These are phyloP conservation scores for Andrena camellia DNA, from an alignment of 2,888 invertebrate species.

Conservation along the genomic window DNA sequence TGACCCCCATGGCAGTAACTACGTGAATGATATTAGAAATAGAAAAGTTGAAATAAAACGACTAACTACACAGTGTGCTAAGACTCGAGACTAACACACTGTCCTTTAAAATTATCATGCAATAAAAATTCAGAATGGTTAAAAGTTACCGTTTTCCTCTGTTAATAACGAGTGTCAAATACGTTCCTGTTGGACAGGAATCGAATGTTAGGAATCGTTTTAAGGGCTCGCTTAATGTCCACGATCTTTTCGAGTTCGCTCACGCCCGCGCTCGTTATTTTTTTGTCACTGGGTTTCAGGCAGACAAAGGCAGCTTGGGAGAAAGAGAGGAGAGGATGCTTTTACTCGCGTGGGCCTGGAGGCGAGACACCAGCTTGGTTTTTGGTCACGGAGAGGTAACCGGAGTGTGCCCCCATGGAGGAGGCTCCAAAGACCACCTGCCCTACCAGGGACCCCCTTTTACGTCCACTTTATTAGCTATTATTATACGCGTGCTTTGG, in stretches of 20 bases:
- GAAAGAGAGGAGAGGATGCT: slow-evolving; percentile 30
- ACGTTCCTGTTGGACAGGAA: neutral
- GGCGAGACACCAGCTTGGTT: slow-evolving; percentile 70
- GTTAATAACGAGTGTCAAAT: neutral
- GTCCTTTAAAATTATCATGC: too few species aligned
- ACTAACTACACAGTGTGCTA: too few species aligned
- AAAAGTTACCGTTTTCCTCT: neutral
- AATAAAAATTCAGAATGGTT: neutral
- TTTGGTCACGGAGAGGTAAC: slow-evolving; percentile 74
- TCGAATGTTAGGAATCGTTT: slow-evolving; percentile 55
- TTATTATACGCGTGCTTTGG: slow-evolving; percentile 82
- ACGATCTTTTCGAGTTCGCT: slow-evolving; percentile 32
- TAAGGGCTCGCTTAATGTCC: slow-evolving; percentile 63
- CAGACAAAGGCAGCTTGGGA: slow-evolving; percentile 73
- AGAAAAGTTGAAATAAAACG: too few species aligned
- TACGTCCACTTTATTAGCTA: slow-evolving; percentile 83
- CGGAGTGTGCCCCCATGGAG: slow-evolving; percentile 76
- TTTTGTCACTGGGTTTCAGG: slow-evolving; percentile 71
- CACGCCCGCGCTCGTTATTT: slow-evolving; percentile 58
- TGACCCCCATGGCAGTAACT: too few species aligned
- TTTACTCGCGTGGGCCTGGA: slow-evolving; percentile 75
- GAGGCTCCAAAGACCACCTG: slow-evolving; percentile 78
- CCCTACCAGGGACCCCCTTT: slow-evolving; percentile 78
- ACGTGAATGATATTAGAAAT: too few species aligned
- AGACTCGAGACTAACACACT: too few species aligned